Base-by-base conservation (phyloP, 2,113 vertebrate species). In the Plecotus auritus region DNA sequence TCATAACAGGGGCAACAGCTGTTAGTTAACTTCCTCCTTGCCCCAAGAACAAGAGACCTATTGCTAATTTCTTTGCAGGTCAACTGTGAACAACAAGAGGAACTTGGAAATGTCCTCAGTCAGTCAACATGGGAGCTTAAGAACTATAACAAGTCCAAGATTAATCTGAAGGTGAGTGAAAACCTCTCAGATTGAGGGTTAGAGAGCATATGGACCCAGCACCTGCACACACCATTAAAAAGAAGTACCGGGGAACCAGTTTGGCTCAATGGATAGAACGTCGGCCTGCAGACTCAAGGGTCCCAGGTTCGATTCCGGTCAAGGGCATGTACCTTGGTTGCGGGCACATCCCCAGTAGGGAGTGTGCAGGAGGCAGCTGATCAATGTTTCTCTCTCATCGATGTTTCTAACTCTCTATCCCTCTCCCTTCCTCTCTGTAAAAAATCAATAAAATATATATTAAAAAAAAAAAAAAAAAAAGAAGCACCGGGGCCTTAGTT, bases 191-290 rank as follows among this genome's bases (percentile, higher is more conserved):
- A n/a, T 0, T 14, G 61, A 74, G 11, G 56, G 66, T 47, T 1
- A 64, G 59, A 40, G 59, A 66, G 32, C 14, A 28, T 1, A 0
- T 0, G 47, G 30, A 61, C 22, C 26, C 30, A 2, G 7, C 10
- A 7, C 18, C 35, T 12, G 5, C 42, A 42, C 4, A 61, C 28
- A 30, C 47, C 2, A 1, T 4, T 30, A 54, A 4, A 17, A 20
- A 18, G n/a, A 47, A 70, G 64, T 11, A 0, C 22, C 18, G 16
- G 26, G 30, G 49, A n/a, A n/a, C n/a, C n/a, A n/a, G n/a, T n/a
- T n/a, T n/a, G n/a, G n/a, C n/a, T n/a, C n/a, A n/a, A n/a, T n/a
- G n/a, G n/a, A n/a, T n/a, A n/a, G n/a, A n/a, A n/a, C n/a, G n/a
- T n/a, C n/a, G n/a, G n/a, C n/a, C n/a, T n/a, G n/a, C n/a, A n/a